Percentiles rank a stretch among this genome's conserved stretches.
Conservation (phyloP, 2,113 vertebrate genomes). For the Macrotis lagotis region DNA sequence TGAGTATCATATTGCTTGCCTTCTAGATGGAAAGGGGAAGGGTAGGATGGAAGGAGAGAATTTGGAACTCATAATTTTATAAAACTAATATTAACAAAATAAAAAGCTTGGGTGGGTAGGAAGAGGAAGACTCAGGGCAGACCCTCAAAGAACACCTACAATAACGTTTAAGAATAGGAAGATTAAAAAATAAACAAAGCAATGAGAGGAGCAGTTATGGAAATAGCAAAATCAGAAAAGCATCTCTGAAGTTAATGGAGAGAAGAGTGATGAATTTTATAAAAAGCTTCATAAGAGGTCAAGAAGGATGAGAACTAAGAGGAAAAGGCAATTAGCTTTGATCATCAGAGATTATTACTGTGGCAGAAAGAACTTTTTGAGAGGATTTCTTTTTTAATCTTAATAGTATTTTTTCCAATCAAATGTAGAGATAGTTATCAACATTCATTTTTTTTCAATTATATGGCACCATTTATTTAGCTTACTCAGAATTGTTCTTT, state of each 20-base stretch:
- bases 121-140: not conserved
- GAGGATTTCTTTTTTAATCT: too few relatives aligned
- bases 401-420: too few relatives aligned
- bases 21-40: not conserved
- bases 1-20: not conserved
- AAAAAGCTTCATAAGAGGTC: not conserved
- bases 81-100: not conserved
- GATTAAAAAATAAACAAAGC: not conserved
- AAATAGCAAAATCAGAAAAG: not conserved
- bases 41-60: not conserved
- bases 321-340: not conserved
- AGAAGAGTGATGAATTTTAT: not conserved
- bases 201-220: not conserved
- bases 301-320: not conserved
- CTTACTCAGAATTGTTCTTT: not conserved
- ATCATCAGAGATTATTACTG: not conserved
- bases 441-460: too few relatives aligned
- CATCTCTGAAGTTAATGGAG: not conserved
- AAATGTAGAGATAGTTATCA: too few relatives aligned
- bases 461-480: not conserved
- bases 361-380: not conserved
- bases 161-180: not conserved
- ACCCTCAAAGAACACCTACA: not conserved
- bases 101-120: not conserved
- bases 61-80: not conserved